Evolutionary conservation across 2,113 vertebrate species (phyloP).

Genomic region (Lonchura striata): DNA sequence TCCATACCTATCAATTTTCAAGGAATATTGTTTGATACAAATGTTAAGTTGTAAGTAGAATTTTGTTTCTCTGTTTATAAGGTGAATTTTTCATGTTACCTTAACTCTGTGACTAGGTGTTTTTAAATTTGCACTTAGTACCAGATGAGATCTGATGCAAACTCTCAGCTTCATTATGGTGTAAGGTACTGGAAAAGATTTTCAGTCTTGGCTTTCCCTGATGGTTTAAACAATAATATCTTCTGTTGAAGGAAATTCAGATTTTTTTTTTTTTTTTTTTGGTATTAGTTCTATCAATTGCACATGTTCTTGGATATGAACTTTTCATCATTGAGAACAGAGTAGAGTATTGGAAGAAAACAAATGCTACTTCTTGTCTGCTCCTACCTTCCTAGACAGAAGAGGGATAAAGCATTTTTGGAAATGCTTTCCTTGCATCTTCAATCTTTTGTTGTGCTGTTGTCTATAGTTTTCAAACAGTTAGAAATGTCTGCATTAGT

Average conservation of each 20-base stretch:
- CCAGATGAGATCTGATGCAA: background rate
- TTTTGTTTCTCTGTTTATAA: background rate
- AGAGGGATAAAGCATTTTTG: slow-evolving; percentile 32
- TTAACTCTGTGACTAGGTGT: background rate
- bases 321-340: slow-evolving; percentile 55
- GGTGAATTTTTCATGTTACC: background rate
- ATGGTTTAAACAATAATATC: background rate
- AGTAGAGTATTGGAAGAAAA: slow-evolving; percentile 37
- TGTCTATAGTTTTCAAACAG: slow-evolving; percentile 57
- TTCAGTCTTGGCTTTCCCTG: background rate
- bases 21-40: background rate
- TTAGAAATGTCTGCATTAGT: slow-evolving; percentile 32
- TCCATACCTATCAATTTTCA: background rate
- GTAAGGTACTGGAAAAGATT: background rate
- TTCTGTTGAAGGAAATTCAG: slow-evolving; percentile 21
- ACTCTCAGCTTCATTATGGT: background rate
- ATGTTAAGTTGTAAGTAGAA: background rate
- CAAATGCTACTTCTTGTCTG: background rate
- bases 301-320: background rate
- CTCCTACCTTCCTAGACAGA: background rate
- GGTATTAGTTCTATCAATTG: slow-evolving; percentile 28
- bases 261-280: too few species aligned
- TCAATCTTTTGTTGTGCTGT: slow-evolving; percentile 64
- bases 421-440: slow-evolving; percentile 33
- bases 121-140: background rate